Base-by-base conservation (phyloP, 2,888 invertebrate species). In the Steinernema hermaphroditum region DNA sequence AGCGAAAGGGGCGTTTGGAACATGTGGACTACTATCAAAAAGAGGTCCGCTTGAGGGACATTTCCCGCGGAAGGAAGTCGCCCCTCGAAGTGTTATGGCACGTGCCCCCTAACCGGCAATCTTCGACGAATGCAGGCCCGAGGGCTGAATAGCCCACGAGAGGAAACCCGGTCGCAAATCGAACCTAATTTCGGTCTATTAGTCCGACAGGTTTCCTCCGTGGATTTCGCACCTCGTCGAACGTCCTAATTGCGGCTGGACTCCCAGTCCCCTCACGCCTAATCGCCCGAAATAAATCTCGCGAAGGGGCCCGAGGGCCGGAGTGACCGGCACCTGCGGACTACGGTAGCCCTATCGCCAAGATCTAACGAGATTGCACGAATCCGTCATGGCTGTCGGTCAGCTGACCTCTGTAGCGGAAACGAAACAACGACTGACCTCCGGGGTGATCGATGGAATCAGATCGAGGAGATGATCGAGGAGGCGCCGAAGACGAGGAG, bases 111-210 rank as follows among this genome's bases (percentile, higher is more conserved):
- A n/a, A n/a, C n/a, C n/a, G n/a, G n/a, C n/a, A n/a, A n/a, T n/a
- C n/a, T n/a, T n/a, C n/a, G n/a, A n/a, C n/a, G n/a, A n/a, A n/a
- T n/a, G n/a, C n/a, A n/a, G n/a, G n/a, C n/a, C n/a, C n/a, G n/a
- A n/a, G n/a, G n/a, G n/a, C n/a, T n/a, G n/a, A n/a, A n/a, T n/a
- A n/a, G n/a, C n/a, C n/a, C n/a, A n/a, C n/a, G n/a, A n/a, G n/a
- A n/a, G 37, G 37, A 37, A 37, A 37, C 22, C 46, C 46, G 54
- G 6, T 27, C 4, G 54, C 54, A 54, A 54, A 54, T 54, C 2
- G 27, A 54, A 54, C 54, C 54, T 54, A 54, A 54, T 54, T 54
- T 54, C 54, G 54, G 54, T 22, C 54, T 27, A 54, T 54, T 54
- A 27, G 22, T 54, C 54, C 54, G 54, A 54, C 54, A 54, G 54